Conservation (phyloP, 2,888 invertebrate species). For the Nephrotoma guestfalica region DNA sequence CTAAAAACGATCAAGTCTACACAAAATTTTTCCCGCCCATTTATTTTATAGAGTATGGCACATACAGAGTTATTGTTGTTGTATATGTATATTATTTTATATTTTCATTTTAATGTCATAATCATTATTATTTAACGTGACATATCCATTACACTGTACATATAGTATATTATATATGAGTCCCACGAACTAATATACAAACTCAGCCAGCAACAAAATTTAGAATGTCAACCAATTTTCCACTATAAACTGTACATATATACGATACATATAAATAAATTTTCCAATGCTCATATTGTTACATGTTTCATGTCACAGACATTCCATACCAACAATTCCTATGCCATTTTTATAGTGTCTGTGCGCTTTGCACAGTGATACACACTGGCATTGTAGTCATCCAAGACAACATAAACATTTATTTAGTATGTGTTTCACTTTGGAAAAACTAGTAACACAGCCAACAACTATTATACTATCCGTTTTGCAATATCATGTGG, state of each 20-base stretch:
- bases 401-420: not conserved
- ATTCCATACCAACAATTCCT: not conserved
- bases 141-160: not conserved
- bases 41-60: not conserved
- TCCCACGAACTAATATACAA: not conserved
- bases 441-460: not conserved
- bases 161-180: not conserved
- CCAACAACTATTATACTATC: not conserved
- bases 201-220: not conserved
- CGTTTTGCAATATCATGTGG: not conserved
- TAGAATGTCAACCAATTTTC: not conserved
- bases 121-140: not conserved
- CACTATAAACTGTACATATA: not conserved
- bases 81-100: not conserved
- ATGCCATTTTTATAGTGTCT: not conserved
- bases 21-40: not conserved
- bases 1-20: not conserved
- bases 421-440: not conserved
- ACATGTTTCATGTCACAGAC: not conserved
- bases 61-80: no score
- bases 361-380: not conserved
- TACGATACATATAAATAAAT: not conserved
- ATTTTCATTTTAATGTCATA: not conserved
- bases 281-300: not conserved
- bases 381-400: not conserved